phyloP scores from a whole-genome alignment of 2,113 vertebrate species.

The Gambusia holbrooki region DNA sequence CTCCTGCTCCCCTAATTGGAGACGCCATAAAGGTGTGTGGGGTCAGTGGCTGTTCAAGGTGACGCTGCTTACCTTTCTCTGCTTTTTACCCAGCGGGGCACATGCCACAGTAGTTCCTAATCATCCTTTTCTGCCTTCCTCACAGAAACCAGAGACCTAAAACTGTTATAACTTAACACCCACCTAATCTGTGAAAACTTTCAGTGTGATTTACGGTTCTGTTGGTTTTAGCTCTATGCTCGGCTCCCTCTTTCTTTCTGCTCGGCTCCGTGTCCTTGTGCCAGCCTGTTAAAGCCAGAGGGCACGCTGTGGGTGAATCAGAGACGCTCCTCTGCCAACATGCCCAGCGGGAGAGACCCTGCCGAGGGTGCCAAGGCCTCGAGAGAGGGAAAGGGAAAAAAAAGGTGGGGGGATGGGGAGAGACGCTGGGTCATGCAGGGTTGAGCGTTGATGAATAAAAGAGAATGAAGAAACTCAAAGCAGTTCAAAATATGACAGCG shows the following conservation, averaged over 20 bases:
- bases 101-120: slow-evolving; percentile 22
- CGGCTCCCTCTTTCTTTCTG: slow-evolving; percentile 33
- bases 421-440: not conserved
- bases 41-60: slow-evolving; percentile 84
- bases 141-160: slow-evolving; percentile 42
- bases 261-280: slow-evolving; percentile 63
- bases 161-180: slow-evolving; percentile 23
- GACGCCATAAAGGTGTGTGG: slow-evolving; percentile 75
- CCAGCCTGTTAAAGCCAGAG: slow-evolving; percentile 73
- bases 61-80: slow-evolving; percentile 64
- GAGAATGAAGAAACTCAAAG: slow-evolving; percentile 8
- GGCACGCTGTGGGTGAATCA: slow-evolving; percentile 71
- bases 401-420: not conserved
- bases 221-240: slow-evolving; percentile 23
- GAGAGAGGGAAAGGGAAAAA: slow-evolving; percentile 42
- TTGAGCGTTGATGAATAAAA: slow-evolving; percentile 10
- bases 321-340: slow-evolving; percentile 69
- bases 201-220: slow-evolving; percentile 33
- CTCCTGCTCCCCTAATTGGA: slow-evolving; percentile 74
- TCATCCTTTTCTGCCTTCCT: slow-evolving; percentile 39
- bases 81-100: slow-evolving; percentile 50
- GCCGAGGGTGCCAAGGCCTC: slow-evolving; percentile 71
- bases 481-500: not conserved
- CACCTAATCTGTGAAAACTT: slow-evolving; percentile 30
- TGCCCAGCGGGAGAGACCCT: slow-evolving; percentile 53